Percentiles rank a stretch among this genome's conserved stretches.
Conservation (phyloP, 2,797 vertebrate genomes). For the Fundulus diaphanus region DNA sequence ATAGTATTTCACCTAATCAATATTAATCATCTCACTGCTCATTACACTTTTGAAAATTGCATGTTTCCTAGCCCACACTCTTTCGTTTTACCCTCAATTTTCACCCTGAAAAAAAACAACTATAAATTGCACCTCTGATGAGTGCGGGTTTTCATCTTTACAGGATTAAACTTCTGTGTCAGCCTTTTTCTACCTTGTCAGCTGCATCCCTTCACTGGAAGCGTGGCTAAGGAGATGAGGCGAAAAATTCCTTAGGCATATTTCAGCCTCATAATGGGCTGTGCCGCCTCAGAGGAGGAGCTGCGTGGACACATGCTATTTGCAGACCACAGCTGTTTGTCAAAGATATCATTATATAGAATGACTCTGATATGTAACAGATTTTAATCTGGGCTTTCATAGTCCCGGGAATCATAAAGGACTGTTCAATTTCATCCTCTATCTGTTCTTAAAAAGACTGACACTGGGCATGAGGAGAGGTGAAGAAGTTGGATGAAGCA, state of each 20-base stretch:
- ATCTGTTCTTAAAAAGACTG: constrained; percentile 40
- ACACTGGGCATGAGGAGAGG: constrained; percentile 8
- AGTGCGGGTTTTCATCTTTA: constrained; percentile 53
- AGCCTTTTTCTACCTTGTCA: constrained; percentile 71
- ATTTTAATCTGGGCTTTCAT: constrained; percentile 64
- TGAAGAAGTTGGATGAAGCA: constrained; percentile 43
- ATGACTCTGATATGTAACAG: constrained; percentile 63
- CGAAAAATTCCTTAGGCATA: constrained; percentile 68
- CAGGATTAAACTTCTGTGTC: constrained; percentile 65
- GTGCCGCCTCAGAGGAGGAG: constrained; percentile 38
- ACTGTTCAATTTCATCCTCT: constrained; percentile 50
- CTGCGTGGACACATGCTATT: constrained; percentile 57
- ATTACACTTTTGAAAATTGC: constrained; percentile 41
- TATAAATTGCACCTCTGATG: constrained; percentile 58
- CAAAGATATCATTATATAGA: constrained; percentile 72
- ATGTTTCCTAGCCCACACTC: constrained; percentile 15
- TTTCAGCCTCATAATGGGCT: constrained; percentile 69
- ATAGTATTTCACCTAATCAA: constrained; percentile 47
- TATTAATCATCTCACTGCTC: constrained; percentile 46
- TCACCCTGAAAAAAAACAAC: constrained; percentile 33
- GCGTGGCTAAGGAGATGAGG: constrained; percentile 70
- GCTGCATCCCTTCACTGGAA: constrained; percentile 67
- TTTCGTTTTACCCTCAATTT: not conserved
- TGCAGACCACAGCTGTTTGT: constrained; percentile 73
- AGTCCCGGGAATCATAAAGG: constrained; percentile 34